These are phyloP conservation scores for Drosophila leonis DNA, from an alignment of 2,888 invertebrate genomes.

Conservation along the genomic window DNA sequence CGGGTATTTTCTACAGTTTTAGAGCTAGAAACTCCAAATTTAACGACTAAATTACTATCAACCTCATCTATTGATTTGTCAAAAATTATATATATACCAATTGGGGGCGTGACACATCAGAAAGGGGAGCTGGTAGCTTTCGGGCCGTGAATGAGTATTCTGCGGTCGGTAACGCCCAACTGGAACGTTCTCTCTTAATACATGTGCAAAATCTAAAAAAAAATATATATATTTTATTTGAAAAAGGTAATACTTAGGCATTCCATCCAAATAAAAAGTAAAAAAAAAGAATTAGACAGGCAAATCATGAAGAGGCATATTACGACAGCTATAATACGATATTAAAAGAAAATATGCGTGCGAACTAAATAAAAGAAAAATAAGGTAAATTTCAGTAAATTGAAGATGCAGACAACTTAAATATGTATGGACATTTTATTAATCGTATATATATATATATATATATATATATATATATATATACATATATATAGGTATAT, in stretches of 20 bases:
- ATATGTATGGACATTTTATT: not conserved
- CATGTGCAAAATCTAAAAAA: not conserved
- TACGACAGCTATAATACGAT: not conserved
- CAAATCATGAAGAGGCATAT: not conserved
- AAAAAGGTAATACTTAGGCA: not conserved
- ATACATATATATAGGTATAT: not conserved
- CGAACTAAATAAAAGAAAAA: not conserved
- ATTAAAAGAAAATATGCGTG: constrained; percentile 3
- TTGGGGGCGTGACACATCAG: too few relatives aligned
- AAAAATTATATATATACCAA: too few relatives aligned
- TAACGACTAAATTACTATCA: too few relatives aligned
- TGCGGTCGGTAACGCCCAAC: too few relatives aligned
- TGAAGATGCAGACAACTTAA: not conserved
- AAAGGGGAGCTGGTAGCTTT: too few relatives aligned
- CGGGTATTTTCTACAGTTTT: too few relatives aligned
- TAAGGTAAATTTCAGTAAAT: not conserved
- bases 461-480: too few relatives aligned
- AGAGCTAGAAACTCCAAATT: too few relatives aligned
- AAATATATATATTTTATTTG: not conserved
- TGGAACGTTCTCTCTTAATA: too few relatives aligned
- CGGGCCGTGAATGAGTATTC: too few relatives aligned
- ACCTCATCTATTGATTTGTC: too few relatives aligned
- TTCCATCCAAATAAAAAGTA: not conserved
- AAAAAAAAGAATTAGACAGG: not conserved
- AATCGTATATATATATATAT: not conserved